These are phyloP conservation scores for Anabas testudineus DNA, from an alignment of 2,797 vertebrate genomes.

Conservation along the genomic window DNA sequence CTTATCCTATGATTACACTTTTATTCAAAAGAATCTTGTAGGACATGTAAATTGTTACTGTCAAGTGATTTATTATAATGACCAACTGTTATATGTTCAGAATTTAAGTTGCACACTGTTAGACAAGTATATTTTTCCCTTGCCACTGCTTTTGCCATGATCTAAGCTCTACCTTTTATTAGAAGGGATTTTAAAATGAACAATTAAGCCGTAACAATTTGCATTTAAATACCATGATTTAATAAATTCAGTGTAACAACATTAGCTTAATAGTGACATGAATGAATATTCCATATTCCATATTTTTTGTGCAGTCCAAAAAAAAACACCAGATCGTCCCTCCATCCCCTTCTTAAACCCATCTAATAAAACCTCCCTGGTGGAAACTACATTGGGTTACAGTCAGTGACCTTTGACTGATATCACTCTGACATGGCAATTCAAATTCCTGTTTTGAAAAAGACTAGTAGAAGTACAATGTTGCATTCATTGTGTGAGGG, in stretches of 20 bases:
- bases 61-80: slow-evolving; percentile 25
- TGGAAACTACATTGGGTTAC: slow-evolving; percentile 21
- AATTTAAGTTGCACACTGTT: slow-evolving; percentile 14
- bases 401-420: slow-evolving; percentile 7
- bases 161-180: too few species aligned
- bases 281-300: too few species aligned
- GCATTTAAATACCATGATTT: neutral
- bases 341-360: neutral
- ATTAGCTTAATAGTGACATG: too few species aligned
- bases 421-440: neutral
- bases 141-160: neutral
- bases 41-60: neutral
- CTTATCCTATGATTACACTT: slow-evolving; percentile 16
- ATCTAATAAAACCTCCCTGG: slow-evolving; percentile 22
- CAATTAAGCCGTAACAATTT: neutral
- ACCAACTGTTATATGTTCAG: slow-evolving; percentile 32
- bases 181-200: too few species aligned
- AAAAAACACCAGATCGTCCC: slow-evolving; percentile 9
- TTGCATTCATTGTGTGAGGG: too few species aligned
- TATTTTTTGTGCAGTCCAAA: neutral
- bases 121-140: slow-evolving; percentile 1
- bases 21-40: too few species aligned
- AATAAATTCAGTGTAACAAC: neutral
- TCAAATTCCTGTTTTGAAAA: slow-evolving; percentile 4
- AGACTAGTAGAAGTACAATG: neutral